Evolutionary conservation across 1,140 invertebrate genomes (phyloP), one percentile per base, ranked within the genome.

Genomic region (Heliothis subflexa): DNA sequence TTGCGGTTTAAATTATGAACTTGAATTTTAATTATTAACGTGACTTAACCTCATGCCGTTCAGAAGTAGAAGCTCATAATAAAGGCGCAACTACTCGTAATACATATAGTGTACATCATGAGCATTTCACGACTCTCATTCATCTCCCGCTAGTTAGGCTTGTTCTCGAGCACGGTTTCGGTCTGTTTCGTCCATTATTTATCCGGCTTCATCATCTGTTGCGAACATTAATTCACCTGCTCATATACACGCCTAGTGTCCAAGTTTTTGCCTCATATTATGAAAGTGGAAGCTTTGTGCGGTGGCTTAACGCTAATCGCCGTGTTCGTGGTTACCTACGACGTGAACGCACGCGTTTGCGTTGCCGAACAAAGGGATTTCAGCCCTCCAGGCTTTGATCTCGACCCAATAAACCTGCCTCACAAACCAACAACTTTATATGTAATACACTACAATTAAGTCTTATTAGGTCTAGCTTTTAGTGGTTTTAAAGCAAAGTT

Each of bases 401-500:
- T 75, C 73, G 25, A 64, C 45, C 59, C 55, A 75, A 64, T 75
- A 75, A 62, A 62, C 57, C 40, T n/a, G 57, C 59, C 57, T 75
- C 49, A 52, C 66, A 52, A 50, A 70, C 66, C 66, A 18, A 75
- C 45, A 75, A 75, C 47, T 75, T 75, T 75, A 62, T 75, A 73
- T 73, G 47, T 75, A 47, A 62, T 75, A 75, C 59, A 75, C 57
- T 62, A 75, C 57, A 75, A 75, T 75, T 62, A 75, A 75, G 45
- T 59, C 73, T 59, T 75, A 75, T 64, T 64, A 75, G 49, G 57
- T 49, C 28, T 64, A 64, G 40, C 71, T 25, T 28, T 70, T 28
- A 21, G 16, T 55, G 50, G 21, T 75, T 75, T 74, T 50, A 62
- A 75, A 75, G 21, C 45, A 75, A 62, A 64, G 73, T 75, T 75